These are phyloP conservation scores for Falco punctatus DNA, from an alignment of 2,113 vertebrate genomes.

Conservation along the genomic window DNA sequence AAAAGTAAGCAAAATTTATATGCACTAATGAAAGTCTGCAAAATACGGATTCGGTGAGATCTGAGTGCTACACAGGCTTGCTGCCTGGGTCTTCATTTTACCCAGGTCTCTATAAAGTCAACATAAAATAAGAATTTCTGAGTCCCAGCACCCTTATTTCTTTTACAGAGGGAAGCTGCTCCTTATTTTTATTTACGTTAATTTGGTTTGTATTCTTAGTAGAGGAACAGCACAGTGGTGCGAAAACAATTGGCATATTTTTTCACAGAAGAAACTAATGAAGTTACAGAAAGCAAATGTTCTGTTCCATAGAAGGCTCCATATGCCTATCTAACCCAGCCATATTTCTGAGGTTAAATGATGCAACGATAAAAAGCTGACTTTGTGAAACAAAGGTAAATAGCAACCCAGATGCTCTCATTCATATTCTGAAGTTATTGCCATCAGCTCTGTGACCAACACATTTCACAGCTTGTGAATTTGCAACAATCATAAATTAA, in stretches of 20 bases:
- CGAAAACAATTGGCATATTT: not conserved
- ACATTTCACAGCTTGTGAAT: conserved; percentile 66
- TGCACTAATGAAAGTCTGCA: not conserved
- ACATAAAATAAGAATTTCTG: not conserved
- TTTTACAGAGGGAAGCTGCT: not conserved
- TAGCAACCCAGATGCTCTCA: conserved; percentile 43
- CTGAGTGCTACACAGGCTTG: not conserved
- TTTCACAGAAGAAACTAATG: not conserved
- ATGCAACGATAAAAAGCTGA: conserved; percentile 56
- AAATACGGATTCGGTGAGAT: not conserved
- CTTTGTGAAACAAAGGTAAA: conserved; percentile 60
- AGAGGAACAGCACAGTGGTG: not conserved
- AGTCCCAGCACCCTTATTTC: not conserved
- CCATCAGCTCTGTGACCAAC: conserved; percentile 47
- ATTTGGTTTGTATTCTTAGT: not conserved
- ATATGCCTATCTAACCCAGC: not conserved
- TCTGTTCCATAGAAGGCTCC: not conserved
- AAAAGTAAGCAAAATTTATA: not conserved
- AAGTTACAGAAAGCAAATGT: not conserved
- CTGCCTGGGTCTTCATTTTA: not conserved
- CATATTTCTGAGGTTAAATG: conserved; percentile 62
- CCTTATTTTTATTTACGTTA: not conserved
- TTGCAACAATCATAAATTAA: conserved; percentile 63
- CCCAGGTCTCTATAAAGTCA: not conserved
- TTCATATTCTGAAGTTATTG: conserved; percentile 62